A percentile compares a stretch with the other conserved stretches of the same genome.
Conservation (phyloP, 1,140 invertebrate genomes). For the Trichomalopsis sarcophagae region DNA sequence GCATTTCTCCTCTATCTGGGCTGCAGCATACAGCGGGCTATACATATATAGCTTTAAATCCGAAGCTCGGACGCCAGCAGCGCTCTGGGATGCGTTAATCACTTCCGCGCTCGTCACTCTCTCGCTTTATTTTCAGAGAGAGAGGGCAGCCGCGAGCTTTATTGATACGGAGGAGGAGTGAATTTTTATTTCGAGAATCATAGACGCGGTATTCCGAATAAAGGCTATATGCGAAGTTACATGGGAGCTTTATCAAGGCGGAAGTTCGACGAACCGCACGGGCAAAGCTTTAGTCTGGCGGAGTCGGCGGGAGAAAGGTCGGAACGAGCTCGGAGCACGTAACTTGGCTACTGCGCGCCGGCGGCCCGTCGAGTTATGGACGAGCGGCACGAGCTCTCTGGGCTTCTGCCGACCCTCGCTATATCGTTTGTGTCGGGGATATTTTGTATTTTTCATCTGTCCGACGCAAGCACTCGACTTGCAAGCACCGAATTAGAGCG, state of each 20-base stretch:
- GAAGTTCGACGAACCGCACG: constrained; percentile 40
- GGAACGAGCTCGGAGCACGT: constrained; percentile 19
- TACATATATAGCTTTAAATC: constrained; percentile 23
- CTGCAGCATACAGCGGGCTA: too few relatives aligned
- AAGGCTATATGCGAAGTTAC: too few relatives aligned
- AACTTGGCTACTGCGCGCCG: neutral
- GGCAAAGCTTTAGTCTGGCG: neutral
- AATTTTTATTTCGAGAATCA: too few relatives aligned
- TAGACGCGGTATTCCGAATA: too few relatives aligned
- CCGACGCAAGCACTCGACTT: too few relatives aligned
- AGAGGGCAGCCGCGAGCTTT: too few relatives aligned
- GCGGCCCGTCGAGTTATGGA: neutral
- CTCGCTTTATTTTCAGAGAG: constrained; percentile 30
- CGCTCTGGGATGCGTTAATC: constrained; percentile 41
- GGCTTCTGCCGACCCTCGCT: neutral
- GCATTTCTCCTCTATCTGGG: neutral
- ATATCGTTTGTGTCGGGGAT: neutral
- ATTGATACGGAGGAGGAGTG: too few relatives aligned
- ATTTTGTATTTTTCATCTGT: neutral
- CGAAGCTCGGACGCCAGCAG: constrained; percentile 18
- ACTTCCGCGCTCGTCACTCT: constrained; percentile 27
- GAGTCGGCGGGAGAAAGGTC: neutral
- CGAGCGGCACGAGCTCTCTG: neutral
- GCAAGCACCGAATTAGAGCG: constrained; percentile 39
- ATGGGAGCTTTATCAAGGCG: constrained; percentile 30